These are phyloP conservation scores for Eupsittula cactorum DNA, from an alignment of 2,113 vertebrate genomes.

Conservation along the genomic window DNA sequence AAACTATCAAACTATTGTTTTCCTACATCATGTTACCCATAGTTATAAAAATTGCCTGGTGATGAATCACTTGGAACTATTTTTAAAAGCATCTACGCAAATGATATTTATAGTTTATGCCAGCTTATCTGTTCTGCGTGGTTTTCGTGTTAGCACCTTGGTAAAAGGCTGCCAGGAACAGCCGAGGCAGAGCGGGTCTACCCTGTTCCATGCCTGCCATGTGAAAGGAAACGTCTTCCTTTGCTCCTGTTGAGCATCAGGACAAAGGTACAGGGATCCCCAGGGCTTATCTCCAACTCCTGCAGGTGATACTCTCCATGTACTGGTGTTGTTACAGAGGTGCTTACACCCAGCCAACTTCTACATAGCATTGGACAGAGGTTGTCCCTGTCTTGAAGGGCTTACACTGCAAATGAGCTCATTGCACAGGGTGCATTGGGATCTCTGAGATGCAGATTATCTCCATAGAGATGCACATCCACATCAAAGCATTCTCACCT, in stretches of 20 bases:
- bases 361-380: background rate
- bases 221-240: background rate
- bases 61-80: constrained; percentile 75
- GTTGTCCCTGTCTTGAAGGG: background rate
- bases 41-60: constrained; percentile 67
- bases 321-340: too few relatives aligned
- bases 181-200: constrained; percentile 5
- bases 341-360: background rate
- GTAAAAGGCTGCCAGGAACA: constrained; percentile 53
- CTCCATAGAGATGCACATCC: background rate
- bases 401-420: accelerated
- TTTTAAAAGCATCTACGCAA: constrained; percentile 73
- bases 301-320: background rate
- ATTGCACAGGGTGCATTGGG: background rate
- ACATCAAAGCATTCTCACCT: background rate
- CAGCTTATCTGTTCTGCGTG: constrained; percentile 73
- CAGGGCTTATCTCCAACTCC: background rate
- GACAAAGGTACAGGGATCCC: background rate
- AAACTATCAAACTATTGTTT: constrained; percentile 58
- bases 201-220: background rate
- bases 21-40: constrained; percentile 58
- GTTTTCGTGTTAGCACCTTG: constrained; percentile 71
- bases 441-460: background rate
- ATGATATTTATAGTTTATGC: constrained; percentile 75
- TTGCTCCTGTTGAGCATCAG: background rate